phyloP scores from a whole-genome alignment of 2,113 vertebrate genomes.

The Notarius lentiginosus region DNA sequence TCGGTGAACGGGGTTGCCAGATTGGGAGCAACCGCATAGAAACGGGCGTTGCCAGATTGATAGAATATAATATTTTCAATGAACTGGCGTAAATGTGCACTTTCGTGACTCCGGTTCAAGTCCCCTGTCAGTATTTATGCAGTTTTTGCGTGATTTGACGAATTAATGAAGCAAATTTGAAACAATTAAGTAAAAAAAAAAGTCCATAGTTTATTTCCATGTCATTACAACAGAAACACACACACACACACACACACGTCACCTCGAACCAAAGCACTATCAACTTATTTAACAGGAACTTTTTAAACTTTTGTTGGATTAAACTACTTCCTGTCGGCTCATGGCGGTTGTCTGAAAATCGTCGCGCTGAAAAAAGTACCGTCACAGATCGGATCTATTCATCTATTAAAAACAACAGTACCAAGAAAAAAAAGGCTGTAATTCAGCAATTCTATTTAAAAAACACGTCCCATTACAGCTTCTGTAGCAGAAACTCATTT shows the following conservation, averaged over 20 bases:
- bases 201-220: background rate
- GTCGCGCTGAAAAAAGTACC: background rate
- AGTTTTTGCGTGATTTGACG: background rate
- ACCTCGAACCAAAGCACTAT: background rate
- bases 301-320: background rate
- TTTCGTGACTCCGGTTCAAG: background rate
- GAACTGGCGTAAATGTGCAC: background rate
- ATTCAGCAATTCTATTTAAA: too few species aligned
- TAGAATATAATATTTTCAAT: too few species aligned
- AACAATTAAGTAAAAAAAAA: background rate
- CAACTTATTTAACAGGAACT: background rate
- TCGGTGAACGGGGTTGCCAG: slow-evolving; percentile 39
- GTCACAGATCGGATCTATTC: background rate
- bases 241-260: background rate
- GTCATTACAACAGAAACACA: background rate
- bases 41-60: background rate
- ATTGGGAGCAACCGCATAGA: background rate
- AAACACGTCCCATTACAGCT: too few species aligned
- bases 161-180: background rate
- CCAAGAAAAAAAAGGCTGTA: background rate
- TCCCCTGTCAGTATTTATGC: too few species aligned
- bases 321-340: background rate
- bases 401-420: background rate
- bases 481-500: background rate
- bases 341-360: background rate